A percentile compares a stretch with the other conserved stretches of the same genome.
These are phyloP conservation scores for Falcunculus frontatus DNA, from an alignment of 2,113 vertebrate genomes.

Conservation along the genomic window DNA sequence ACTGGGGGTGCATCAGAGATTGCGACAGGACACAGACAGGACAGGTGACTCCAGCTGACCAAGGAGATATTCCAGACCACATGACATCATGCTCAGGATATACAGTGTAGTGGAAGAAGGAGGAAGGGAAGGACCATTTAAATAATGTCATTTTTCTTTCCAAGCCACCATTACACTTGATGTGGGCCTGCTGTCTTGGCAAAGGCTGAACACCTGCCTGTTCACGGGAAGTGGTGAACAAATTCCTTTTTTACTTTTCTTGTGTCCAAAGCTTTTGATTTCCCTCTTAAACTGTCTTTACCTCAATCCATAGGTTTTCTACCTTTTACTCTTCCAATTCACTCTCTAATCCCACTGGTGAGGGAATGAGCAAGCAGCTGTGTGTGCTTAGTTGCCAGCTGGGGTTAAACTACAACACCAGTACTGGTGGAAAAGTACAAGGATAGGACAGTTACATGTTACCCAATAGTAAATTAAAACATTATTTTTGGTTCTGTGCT, in stretches of 20 bases:
- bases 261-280: neutral
- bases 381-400: neutral
- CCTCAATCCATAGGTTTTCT: neutral
- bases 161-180: neutral
- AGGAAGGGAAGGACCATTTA: neutral
- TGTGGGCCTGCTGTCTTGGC: neutral
- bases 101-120: neutral
- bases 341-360: neutral
- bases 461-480: neutral
- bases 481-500: neutral
- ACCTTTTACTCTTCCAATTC: neutral
- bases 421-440: neutral
- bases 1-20: fast-evolving
- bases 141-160: neutral
- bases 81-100: neutral
- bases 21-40: neutral
- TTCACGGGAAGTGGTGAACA: neutral
- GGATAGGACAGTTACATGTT: neutral
- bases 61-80: neutral
- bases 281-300: neutral
- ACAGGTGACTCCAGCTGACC: neutral
- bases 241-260: neutral
- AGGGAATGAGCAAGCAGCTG: neutral
- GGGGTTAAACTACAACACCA: neutral
- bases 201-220: neutral